Conservation (phyloP, 2,888 invertebrate genomes). For the Electrophaes corylata region DNA sequence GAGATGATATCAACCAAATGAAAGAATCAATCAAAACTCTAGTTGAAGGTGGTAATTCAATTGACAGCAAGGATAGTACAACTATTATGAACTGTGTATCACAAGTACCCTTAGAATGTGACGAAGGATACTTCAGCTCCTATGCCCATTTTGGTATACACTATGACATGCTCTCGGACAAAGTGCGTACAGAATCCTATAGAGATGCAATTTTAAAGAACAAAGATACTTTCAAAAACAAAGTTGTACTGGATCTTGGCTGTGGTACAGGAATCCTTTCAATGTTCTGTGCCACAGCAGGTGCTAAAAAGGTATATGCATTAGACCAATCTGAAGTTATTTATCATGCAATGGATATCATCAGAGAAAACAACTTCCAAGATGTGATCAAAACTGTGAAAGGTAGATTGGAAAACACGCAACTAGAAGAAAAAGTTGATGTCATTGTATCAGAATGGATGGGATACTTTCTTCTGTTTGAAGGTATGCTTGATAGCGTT, state of each 20-base stretch:
- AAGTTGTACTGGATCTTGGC: constrained; percentile 96
- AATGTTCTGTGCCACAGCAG: constrained; percentile 98
- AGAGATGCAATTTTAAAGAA: constrained; percentile 92
- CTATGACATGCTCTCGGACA: constrained; percentile 96
- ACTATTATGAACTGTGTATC: constrained; percentile 65
- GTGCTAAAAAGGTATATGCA: constrained; percentile 95
- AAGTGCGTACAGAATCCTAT: constrained; percentile 94
- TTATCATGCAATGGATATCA: constrained; percentile 97
- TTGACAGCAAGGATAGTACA: constrained; percentile 42
- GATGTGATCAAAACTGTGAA: constrained; percentile 91
- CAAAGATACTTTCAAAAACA: constrained; percentile 86
- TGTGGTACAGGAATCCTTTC: constrained; percentile 99
- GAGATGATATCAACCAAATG: constrained; percentile 85
- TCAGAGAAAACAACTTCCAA: constrained; percentile 91
- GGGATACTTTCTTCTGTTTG: constrained; percentile 98
- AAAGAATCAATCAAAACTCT: constrained; percentile 83
- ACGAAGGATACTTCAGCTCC: constrained; percentile 91
- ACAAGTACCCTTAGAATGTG: constrained; percentile 85
- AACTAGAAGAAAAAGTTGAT: constrained; percentile 92
- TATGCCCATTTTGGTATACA: constrained; percentile 97
- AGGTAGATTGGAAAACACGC: constrained; percentile 93
- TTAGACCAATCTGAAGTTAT: constrained; percentile 98
- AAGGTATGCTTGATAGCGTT: constrained; percentile 98
- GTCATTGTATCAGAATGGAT: constrained; percentile 99
- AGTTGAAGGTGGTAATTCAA: constrained; percentile 68